These are phyloP conservation scores for Brachyrhaphis roseni DNA, from an alignment of 2,797 vertebrate species.

Conservation along the genomic window DNA sequence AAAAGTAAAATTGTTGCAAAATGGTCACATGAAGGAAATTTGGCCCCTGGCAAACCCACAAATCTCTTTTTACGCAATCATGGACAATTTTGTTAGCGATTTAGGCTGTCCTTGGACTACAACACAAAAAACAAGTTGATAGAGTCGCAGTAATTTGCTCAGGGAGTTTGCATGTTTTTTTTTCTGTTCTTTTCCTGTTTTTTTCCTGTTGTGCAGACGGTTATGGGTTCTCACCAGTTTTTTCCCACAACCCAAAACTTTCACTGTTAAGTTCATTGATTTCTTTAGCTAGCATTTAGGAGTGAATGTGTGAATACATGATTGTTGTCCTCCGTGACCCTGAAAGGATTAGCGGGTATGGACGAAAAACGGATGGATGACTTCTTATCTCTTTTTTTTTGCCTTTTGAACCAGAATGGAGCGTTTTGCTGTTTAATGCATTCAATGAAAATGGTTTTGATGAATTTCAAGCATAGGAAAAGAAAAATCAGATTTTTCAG, in stretches of 20 bases:
- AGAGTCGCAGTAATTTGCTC: neutral
- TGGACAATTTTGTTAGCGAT: neutral
- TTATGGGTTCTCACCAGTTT: neutral
- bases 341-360: neutral
- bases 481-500: neutral
- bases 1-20: neutral
- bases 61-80: neutral
- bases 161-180: neutral
- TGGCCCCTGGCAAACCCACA: neutral
- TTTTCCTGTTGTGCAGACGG: neutral
- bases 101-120: neutral
- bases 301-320: neutral
- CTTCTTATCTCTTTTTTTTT: neutral
- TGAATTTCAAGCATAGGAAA: neutral
- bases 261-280: neutral
- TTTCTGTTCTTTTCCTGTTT: neutral
- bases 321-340: neutral
- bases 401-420: neutral
- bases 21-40: neutral
- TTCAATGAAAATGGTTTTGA: neutral
- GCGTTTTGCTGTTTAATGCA: neutral
- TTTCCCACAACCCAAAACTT: neutral
- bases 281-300: neutral
- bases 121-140: neutral
- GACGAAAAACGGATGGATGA: neutral